These are phyloP conservation scores for Rotaria macrura DNA, from an alignment of 2,888 invertebrate genomes.

Conservation along the genomic window DNA sequence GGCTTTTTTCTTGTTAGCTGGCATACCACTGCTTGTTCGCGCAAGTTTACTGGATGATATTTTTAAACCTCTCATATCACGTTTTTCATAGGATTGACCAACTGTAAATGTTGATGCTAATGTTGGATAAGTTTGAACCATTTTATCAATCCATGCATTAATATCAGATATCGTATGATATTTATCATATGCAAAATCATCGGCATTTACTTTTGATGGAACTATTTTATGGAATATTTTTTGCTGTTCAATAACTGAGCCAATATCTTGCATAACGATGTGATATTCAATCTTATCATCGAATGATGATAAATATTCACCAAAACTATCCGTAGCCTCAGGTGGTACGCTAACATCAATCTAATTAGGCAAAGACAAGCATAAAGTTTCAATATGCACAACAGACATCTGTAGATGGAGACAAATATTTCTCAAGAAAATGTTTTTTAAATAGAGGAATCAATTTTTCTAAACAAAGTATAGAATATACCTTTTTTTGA, in stretches of 20 bases:
- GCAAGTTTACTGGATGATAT: constrained; percentile 11
- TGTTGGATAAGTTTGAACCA: constrained; percentile 11
- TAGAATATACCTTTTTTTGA: no score
- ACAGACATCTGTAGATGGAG: no score
- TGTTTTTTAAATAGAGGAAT: no score
- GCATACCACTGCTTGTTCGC: neutral
- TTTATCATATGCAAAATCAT: constrained; percentile 33
- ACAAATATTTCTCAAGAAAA: no score
- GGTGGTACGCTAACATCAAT: neutral
- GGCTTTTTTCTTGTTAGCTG: constrained; percentile 20
- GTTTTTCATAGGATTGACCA: constrained; percentile 25
- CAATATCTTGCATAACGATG: constrained; percentile 25
- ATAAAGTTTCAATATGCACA: no score
- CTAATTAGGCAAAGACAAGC: neutral
- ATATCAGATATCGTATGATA: constrained; percentile 28
- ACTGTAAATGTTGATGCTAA: constrained; percentile 24
- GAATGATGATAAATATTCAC: neutral
- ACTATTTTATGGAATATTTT: neutral
- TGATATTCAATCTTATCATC: neutral
- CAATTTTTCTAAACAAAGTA: no score
- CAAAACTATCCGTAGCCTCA: neutral
- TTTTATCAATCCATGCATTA: constrained; percentile 27
- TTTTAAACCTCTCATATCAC: constrained; percentile 27
- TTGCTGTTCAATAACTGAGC: constrained; percentile 19
- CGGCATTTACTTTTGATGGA: neutral